Evolutionary conservation across 1,140 invertebrate genomes (phyloP).

Genomic region (Orius insidiosus): DNA sequence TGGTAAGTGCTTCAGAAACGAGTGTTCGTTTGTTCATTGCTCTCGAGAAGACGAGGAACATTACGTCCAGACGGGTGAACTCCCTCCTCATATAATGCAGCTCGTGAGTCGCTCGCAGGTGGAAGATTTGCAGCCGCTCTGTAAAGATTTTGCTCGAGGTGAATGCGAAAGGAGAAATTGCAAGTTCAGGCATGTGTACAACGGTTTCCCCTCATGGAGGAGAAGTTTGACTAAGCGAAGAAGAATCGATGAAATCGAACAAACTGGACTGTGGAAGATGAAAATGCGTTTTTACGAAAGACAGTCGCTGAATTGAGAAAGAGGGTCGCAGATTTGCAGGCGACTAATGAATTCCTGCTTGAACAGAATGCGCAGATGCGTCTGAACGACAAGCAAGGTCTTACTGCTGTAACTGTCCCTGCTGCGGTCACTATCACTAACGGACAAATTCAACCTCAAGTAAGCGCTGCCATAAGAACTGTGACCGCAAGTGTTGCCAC

Average conservation of each 20-base stretch:
- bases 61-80: conserved; percentile 45
- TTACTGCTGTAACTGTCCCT: conserved; percentile 34
- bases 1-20: conserved; percentile 27
- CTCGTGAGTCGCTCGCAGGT: not conserved
- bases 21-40: conserved; percentile 59
- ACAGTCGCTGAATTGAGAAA: conserved; percentile 59
- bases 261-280: conserved; percentile 42
- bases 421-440: conserved; percentile 39
- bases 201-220: conserved; percentile 1
- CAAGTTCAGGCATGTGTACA: conserved; percentile 26
- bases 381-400: conserved; percentile 38
- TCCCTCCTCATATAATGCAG: conserved; percentile 36
- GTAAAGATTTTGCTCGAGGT: conserved; percentile 60
- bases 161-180: conserved; percentile 41
- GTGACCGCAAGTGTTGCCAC: conserved; percentile 42
- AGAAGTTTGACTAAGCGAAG: conserved; percentile 9
- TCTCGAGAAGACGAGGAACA: conserved; percentile 57
- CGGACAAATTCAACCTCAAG: conserved; percentile 31
- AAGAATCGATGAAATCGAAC: conserved; percentile 6
- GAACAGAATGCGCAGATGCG: conserved; percentile 64
- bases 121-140: conserved; percentile 36
- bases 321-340: conserved; percentile 39
- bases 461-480: conserved; percentile 34
- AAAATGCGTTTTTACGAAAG: conserved; percentile 49
- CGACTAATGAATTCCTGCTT: conserved; percentile 62